phyloP scores from a whole-genome alignment of 2,797 vertebrate genomes.

The Poecilia velifera region DNA sequence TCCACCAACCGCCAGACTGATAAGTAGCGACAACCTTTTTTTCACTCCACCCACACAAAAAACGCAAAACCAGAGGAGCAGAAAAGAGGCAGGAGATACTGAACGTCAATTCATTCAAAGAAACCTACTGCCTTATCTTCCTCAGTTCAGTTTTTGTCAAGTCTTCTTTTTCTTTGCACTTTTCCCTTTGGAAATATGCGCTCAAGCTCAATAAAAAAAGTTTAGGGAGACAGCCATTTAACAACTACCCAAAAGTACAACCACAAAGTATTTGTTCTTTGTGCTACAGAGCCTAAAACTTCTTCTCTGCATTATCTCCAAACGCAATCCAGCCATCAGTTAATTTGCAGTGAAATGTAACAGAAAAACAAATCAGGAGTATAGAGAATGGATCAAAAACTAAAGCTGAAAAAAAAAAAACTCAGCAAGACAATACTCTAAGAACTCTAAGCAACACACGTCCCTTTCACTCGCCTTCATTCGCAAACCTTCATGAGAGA shows the following conservation, averaged over 20 bases:
- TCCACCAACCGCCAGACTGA: conserved; percentile 2
- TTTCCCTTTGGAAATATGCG: background rate
- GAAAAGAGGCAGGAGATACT: background rate
- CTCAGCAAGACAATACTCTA: background rate
- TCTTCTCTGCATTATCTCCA: background rate
- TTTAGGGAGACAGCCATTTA: background rate
- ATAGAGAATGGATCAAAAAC: background rate
- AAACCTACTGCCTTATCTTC: background rate
- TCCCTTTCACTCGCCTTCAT: background rate
- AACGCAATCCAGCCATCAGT: background rate
- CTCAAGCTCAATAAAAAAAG: background rate
- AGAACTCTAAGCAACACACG: background rate
- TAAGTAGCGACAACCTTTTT: background rate
- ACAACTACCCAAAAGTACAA: background rate
- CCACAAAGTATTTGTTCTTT: background rate
- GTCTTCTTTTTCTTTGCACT: background rate
- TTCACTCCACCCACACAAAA: conserved; percentile 2
- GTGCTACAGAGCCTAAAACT: background rate
- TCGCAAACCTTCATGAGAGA: conserved; percentile 2
- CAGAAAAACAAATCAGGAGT: background rate
- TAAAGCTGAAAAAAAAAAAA: background rate
- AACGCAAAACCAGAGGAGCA: background rate
- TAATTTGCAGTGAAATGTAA: background rate
- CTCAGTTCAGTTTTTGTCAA: background rate
- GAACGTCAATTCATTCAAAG: background rate